Base-by-base conservation (phyloP, 2,888 invertebrate genomes). In the Drosophila lacicola region DNA sequence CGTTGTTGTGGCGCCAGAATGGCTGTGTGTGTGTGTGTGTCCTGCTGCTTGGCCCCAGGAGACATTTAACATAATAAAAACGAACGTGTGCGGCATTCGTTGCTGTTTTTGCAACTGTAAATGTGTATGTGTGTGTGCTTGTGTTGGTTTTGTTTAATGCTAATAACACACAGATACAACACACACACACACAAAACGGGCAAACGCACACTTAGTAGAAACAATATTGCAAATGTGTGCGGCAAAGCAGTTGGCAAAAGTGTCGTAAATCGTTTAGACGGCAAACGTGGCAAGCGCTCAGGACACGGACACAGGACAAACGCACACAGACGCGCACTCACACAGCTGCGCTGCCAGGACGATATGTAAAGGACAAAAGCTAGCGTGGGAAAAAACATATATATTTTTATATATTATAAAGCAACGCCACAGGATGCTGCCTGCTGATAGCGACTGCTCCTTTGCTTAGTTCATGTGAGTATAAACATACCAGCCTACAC, bases 1-100 rank as follows among this genome's bases (percentile, higher is more conserved):
- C 55, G 74, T 51, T 75, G 50, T 54, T 72, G 60, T 50, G 61
- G 53, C 46, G 39, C 17, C 17, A 53, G 44, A 33, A 41, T 34
- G 29, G 11, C 29, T 39, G 29, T 63, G 39, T 53, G 53, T 46
- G 37, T 46, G 51, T 79, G 62, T 62, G 68, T 46, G 61, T 62
- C 57, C 66, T 73, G 70, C 45, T 50, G 67, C 49, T 66, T 78
- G 65, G 83, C 83, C 90, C 82, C 80, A 77, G 80, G 90, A 89
- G 89, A 88, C 86, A 82, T 90, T 88, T 83, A 88, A 84, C 81
- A 90, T 90, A 88, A 88, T 89, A 87, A 80, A 80, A 83, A 82
- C 73, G 84, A 85, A 85, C 84, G 84, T 81, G 82, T 87, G 82
- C 82, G 84, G 87, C 83, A 83, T 87, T 86, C 73, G 71, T 76